Conservation (phyloP, 2,797 vertebrate species). For the Megalops cyprinoides region DNA sequence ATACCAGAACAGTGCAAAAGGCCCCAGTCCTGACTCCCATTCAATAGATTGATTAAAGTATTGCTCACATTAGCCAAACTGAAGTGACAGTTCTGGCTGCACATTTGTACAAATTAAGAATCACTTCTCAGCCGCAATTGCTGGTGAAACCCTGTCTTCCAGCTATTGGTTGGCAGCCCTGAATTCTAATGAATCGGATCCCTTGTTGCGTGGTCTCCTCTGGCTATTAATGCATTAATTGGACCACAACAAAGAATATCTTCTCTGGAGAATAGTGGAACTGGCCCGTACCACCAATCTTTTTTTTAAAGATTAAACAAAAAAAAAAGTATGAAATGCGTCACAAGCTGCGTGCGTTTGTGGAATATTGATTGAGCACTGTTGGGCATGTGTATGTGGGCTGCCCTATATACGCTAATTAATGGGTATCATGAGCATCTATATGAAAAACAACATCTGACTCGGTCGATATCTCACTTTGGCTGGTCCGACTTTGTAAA, state of each 20-base stretch:
- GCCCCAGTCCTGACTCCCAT: neutral
- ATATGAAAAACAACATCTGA: slow-evolving; percentile 15
- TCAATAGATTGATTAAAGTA: neutral
- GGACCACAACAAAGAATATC: slow-evolving; percentile 33
- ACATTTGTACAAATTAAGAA: slow-evolving; percentile 28
- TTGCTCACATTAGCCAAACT: neutral
- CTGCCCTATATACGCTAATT: slow-evolving; percentile 5
- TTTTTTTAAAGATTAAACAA: slow-evolving; percentile 12
- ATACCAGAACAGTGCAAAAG: neutral
- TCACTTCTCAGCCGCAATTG: slow-evolving; percentile 11
- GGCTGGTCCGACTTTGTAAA: slow-evolving; percentile 25
- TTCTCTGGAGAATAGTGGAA: slow-evolving; percentile 19
- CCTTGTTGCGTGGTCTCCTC: neutral
- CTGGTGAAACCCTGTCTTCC: slow-evolving; percentile 8
- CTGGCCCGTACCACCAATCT: slow-evolving; percentile 5
- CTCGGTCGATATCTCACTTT: slow-evolving; percentile 25
- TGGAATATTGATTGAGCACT: slow-evolving; percentile 16
- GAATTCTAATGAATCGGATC: slow-evolving; percentile 30
- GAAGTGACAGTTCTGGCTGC: slow-evolving; percentile 12
- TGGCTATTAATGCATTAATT: slow-evolving; percentile 36
- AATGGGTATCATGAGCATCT: neutral
- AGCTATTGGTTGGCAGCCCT: slow-evolving; percentile 7
- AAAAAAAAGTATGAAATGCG: slow-evolving; percentile 24
- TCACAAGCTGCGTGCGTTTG: neutral
- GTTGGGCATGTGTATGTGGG: neutral